phyloP scores from a whole-genome alignment of 2,888 invertebrate genomes.

The Nysson spinosus region DNA sequence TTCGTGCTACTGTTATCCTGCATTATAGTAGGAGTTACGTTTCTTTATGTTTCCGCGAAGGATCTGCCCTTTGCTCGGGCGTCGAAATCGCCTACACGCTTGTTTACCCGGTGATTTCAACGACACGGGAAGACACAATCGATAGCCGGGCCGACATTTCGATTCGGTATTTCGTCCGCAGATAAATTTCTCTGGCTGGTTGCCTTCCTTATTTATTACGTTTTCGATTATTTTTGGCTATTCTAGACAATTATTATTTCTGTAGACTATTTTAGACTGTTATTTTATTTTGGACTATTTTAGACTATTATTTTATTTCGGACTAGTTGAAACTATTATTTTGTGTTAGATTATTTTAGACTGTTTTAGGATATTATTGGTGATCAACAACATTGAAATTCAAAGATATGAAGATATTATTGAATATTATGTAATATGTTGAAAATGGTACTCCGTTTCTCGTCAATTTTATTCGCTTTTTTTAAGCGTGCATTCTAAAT shows the following conservation, averaged over 20 bases:
- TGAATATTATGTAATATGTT: no score
- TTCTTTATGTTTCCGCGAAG: slow-evolving; percentile 37
- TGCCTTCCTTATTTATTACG: background rate
- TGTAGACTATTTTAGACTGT: no score
- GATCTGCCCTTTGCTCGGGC: slow-evolving; percentile 58
- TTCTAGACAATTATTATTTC: no score
- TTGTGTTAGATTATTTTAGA: no score
- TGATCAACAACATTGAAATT: no score
- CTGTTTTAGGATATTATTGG: no score
- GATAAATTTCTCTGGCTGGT: background rate
- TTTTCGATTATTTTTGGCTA: background rate
- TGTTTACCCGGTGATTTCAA: slow-evolving; percentile 62
- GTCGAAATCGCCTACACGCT: slow-evolving; percentile 70
- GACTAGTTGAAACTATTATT: no score
- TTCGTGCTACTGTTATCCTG: slow-evolving; percentile 3
- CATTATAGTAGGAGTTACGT: slow-evolving; percentile 4
- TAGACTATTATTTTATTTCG: no score
- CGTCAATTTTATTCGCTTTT: background rate
- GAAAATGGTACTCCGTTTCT: background rate
- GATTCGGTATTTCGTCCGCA: background rate
- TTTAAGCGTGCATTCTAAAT: slow-evolving; percentile 1
- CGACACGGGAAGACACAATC: slow-evolving; percentile 30
- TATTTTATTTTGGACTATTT: no score
- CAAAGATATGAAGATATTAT: no score
- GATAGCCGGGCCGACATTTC: slow-evolving; percentile 1